These are phyloP conservation scores for Bimastos eiseni DNA, from an alignment of 2,888 invertebrate genomes.

Conservation along the genomic window DNA sequence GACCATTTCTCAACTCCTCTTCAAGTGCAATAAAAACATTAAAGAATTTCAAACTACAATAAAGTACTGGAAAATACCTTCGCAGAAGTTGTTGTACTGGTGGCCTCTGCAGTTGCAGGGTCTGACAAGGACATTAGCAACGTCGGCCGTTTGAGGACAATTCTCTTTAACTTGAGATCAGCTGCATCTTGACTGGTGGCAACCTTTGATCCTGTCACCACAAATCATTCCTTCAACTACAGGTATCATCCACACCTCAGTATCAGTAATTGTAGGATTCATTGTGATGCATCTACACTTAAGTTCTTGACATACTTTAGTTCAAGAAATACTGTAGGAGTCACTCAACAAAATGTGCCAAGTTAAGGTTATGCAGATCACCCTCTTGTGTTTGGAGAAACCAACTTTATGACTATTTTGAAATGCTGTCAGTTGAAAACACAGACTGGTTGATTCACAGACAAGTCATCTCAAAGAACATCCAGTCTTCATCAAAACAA, in stretches of 20 bases:
- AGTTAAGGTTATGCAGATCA: not conserved
- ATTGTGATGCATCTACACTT: not conserved
- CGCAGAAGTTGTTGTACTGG: not conserved
- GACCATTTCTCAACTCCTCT: not conserved
- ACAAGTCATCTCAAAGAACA: not conserved
- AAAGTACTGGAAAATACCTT: not conserved
- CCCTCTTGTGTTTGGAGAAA: not conserved
- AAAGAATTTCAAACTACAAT: not conserved
- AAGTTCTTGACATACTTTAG: not conserved
- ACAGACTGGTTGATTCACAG: not conserved
- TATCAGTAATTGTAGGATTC: not conserved
- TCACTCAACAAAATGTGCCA: not conserved
- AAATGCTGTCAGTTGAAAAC: not conserved
- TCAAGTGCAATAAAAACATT: not conserved
- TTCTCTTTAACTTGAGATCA: conserved; percentile 30
- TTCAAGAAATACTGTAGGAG: not conserved
- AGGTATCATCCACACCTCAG: not conserved
- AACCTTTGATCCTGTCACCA: conserved; percentile 43
- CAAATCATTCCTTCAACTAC: not conserved
- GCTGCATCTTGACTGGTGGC: not conserved
- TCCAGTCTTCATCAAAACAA: not conserved
- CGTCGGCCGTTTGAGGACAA: conserved; percentile 24
- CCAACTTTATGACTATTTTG: not conserved
- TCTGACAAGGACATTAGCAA: not conserved
- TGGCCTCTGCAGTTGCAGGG: not conserved